Percentiles rank a stretch among this genome's conserved stretches.
These are phyloP conservation scores for Todiramphus saurophagus DNA, from an alignment of 2,113 vertebrate genomes.

Conservation along the genomic window DNA sequence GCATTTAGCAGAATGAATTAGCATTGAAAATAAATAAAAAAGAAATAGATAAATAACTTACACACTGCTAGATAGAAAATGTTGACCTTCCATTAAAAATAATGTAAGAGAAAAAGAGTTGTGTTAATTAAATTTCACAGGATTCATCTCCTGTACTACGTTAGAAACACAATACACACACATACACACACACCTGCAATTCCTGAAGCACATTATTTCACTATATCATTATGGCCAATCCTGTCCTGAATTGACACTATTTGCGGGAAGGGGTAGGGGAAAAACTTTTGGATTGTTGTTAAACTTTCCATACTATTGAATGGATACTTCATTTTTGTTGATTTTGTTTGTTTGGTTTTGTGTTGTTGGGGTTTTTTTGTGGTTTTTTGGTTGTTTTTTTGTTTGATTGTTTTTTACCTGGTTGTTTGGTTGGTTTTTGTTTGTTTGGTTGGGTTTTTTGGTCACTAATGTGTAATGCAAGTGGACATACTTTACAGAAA, in stretches of 20 bases:
- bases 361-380: no score
- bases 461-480: not conserved
- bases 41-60: not conserved
- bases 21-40: not conserved
- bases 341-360: not conserved
- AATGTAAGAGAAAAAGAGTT: not conserved
- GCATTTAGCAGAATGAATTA: not conserved
- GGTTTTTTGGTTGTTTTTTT: not conserved
- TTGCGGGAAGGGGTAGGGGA: not conserved
- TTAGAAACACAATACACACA: not conserved
- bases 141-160: not conserved
- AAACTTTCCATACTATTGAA: not conserved
- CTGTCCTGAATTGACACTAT: not conserved
- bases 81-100: not conserved
- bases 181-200: not conserved
- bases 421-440: not conserved
- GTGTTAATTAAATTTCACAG: not conserved
- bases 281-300: not conserved
- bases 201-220: not conserved
- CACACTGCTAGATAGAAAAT: not conserved
- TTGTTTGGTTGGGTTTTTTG: not conserved
- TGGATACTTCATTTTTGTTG: no score
- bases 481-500: not conserved
- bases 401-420: not conserved
- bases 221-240: not conserved